Evolutionary conservation across 2,888 invertebrate species (phyloP), one percentile per base, ranked within the genome.

Genomic region (Ormyrus nitidulus): DNA sequence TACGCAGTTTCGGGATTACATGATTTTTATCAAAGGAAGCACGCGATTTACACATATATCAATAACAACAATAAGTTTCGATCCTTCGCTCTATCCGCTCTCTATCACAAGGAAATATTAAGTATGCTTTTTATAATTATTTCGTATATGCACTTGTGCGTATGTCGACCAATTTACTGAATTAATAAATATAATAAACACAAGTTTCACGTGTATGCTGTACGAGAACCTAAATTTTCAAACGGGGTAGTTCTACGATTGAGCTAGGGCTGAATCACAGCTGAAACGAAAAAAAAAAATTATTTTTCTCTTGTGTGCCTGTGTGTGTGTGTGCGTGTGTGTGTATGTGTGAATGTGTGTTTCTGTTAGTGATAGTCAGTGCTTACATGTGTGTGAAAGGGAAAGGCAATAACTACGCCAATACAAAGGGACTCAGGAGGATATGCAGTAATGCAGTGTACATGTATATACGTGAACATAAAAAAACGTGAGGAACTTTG

Each of bases 21-120:
- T 71, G 9, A 68, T 62, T 77, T 76, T 80, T 64, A 75, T 78
- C 76, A 65, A 83, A 81, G 81, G 79, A 82, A 83, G 81, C 79
- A 78, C 80, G 71, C 71, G 71, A 80, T 76, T 79, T 68, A 77
- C 56, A 79, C 66, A 79, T 80, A 65, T 74, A 77, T 72, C 73
- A 80, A 80, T 78, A 81, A 81, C 74, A 81, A 78, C 56, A 78
- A 79, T 71, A 78, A 79, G 75, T 82, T 78, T 77, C 54, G 62
- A 70, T 80, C 59, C 61, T 72, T 82, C 82, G 72, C 59, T 79
- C 49, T 73, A 80, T 81, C 70, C 78, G 58, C 80, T 81, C 49
- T 80, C 81, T 87, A 87, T 88, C 88, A 89, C 88, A 89, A 87
- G 84, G 84, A 85, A 85, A 87, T 85, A 87, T 88, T 89, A 89